phyloP scores from a whole-genome alignment of 2,113 vertebrate species.

The Catharus bicknelli region DNA sequence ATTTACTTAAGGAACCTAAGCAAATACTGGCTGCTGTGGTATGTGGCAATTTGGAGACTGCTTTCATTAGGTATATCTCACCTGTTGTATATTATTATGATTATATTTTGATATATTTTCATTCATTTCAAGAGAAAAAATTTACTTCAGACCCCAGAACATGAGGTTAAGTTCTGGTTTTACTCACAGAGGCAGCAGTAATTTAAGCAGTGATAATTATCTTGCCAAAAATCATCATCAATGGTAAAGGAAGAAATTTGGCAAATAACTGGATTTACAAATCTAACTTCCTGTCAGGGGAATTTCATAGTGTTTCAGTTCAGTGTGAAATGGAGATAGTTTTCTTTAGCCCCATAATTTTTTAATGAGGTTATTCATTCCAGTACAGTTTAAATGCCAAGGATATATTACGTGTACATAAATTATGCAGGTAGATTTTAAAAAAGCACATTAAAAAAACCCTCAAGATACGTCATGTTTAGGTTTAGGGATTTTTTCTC shows the following conservation, averaged over 20 bases:
- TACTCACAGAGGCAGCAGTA: not conserved
- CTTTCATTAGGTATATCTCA: not conserved
- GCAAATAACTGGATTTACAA: not conserved
- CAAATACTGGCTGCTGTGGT: not conserved
- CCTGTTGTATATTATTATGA: not conserved
- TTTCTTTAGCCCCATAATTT: not conserved
- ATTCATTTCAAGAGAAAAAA: not conserved
- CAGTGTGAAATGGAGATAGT: not conserved
- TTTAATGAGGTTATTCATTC: not conserved
- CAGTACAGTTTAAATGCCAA: not conserved
- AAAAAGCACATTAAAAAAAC: not conserved
- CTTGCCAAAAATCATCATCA: not conserved
- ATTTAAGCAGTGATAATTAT: not conserved
- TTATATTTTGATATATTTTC: not conserved
- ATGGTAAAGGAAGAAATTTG: not conserved
- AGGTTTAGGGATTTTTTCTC: fast-evolving
- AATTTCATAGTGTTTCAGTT: not conserved
- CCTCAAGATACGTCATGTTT: not conserved
- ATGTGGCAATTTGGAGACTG: not conserved
- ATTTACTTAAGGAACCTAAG: not conserved
- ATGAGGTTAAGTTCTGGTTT: not conserved
- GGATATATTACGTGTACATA: not conserved
- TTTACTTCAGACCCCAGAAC: not conserved
- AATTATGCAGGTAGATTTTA: not conserved
- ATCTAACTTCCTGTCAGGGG: not conserved